These are phyloP conservation scores for Tortricodes alternella DNA, from an alignment of 2,888 invertebrate genomes.

Conservation along the genomic window DNA sequence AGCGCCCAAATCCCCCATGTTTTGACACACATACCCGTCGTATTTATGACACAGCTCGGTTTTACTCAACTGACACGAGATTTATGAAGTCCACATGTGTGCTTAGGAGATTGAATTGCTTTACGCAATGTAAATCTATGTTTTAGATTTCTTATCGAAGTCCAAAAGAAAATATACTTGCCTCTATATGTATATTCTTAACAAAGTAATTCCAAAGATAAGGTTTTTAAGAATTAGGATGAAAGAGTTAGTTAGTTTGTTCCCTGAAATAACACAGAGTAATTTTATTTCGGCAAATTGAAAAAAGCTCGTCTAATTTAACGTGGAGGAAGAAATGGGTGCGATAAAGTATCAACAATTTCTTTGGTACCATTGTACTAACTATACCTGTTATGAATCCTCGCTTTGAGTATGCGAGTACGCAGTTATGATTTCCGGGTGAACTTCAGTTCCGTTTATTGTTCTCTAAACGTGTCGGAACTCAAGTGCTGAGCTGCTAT, in stretches of 20 bases:
- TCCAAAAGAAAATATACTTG: slow-evolving; percentile 53
- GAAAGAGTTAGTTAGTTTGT: too few relatives aligned
- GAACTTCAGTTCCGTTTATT: slow-evolving; percentile 28
- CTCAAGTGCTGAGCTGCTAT: slow-evolving; percentile 18
- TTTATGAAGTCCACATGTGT: slow-evolving; percentile 80
- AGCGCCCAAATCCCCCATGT: slow-evolving; percentile 75
- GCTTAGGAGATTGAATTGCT: slow-evolving; percentile 68
- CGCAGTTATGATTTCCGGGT: slow-evolving; percentile 22
- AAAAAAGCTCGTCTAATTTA: too few relatives aligned
- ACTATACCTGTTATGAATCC: too few relatives aligned
- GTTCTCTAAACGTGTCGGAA: slow-evolving; percentile 28
- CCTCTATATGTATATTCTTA: too few relatives aligned
- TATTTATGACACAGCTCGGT: slow-evolving; percentile 74
- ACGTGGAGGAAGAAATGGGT: too few relatives aligned
- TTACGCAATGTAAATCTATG: slow-evolving; percentile 56
- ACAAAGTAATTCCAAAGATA: too few relatives aligned
- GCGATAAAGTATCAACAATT: too few relatives aligned
- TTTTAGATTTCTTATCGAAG: slow-evolving; percentile 41
- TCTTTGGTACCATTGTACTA: too few relatives aligned
- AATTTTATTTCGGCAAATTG: background rate
- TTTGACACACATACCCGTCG: slow-evolving; percentile 76
- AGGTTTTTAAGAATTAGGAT: too few relatives aligned
- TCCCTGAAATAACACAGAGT: too few relatives aligned
- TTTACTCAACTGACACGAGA: slow-evolving; percentile 69
- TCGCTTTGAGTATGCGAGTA: slow-evolving; percentile 4